Evolutionary conservation across 2,113 vertebrate species (phyloP).

Genomic region (Gymnorhina tibicen): DNA sequence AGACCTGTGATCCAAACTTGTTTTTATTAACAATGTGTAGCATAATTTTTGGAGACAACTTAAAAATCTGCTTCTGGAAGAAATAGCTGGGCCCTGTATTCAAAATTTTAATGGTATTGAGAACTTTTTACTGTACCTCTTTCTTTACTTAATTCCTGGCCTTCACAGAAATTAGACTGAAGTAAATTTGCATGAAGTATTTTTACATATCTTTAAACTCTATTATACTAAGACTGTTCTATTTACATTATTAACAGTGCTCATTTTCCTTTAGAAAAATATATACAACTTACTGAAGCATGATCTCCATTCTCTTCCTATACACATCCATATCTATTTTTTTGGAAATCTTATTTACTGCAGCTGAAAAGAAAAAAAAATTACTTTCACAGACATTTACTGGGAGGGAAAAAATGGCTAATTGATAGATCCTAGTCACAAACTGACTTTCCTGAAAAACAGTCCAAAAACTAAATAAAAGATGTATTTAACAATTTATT

Average conservation of each 20-base stretch:
- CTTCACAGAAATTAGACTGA: background rate
- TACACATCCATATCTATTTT: constrained; percentile 83
- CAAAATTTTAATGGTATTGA: background rate
- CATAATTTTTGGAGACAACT: background rate
- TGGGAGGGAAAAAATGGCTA: background rate
- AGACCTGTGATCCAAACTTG: background rate
- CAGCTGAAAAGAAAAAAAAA: constrained; percentile 43
- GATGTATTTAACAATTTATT: background rate
- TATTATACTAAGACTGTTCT: background rate
- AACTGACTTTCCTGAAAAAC: background rate
- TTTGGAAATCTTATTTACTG: constrained; percentile 72
- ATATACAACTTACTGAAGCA: constrained; percentile 86
- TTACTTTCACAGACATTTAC: background rate
- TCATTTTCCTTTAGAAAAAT: background rate
- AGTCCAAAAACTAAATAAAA: background rate
- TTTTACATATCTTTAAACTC: background rate
- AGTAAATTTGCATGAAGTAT: background rate
- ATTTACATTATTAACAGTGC: background rate
- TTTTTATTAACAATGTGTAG: background rate
- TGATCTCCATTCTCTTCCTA: constrained; percentile 83
- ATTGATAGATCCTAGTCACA: background rate
- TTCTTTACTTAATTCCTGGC: background rate
- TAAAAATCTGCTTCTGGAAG: background rate
- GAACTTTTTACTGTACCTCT: background rate
- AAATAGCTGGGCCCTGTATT: background rate